Evolutionary conservation across 2,888 invertebrate species (phyloP).

Genomic region (Exephanes ischioxanthus): DNA sequence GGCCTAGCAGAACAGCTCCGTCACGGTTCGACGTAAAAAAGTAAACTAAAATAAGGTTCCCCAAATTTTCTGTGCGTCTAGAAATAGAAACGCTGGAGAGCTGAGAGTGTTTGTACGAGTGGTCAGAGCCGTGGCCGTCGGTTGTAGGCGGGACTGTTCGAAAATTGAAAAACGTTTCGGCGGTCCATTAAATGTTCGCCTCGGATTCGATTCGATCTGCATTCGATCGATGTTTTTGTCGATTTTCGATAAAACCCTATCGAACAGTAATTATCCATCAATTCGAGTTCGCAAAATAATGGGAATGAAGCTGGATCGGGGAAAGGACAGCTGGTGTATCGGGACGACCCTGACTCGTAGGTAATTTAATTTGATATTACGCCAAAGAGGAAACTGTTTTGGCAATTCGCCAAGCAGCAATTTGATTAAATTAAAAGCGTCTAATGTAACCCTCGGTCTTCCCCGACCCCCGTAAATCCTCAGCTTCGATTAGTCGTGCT

Average conservation of each 20-base stretch:
- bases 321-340: conserved; percentile 7
- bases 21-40: conserved; percentile 68
- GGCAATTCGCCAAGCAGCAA: conserved; percentile 62
- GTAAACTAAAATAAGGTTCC: conserved; percentile 62
- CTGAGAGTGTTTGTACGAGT: conserved; percentile 68
- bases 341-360: conserved; percentile 56
- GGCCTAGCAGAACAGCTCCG: conserved; percentile 53
- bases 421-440: conserved; percentile 66
- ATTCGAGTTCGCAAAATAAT: conserved; percentile 15
- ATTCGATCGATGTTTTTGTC: background rate
- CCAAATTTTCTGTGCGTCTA: conserved; percentile 66
- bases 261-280: background rate
- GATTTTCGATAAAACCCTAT: conserved; percentile 5
- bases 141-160: conserved; percentile 65
- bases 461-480: conserved; percentile 31
- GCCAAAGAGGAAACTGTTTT: conserved; percentile 57
- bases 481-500: conserved; percentile 31
- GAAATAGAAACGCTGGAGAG: conserved; percentile 77
- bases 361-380: conserved; percentile 60
- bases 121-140: conserved; percentile 44
- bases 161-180: conserved; percentile 40
- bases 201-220: conserved; percentile 1
- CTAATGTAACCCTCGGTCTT: conserved; percentile 47
- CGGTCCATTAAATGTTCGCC: background rate
- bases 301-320: conserved; percentile 13